These are phyloP conservation scores for Drosophila eohydei DNA, from an alignment of 2,888 invertebrate species.

Conservation along the genomic window DNA sequence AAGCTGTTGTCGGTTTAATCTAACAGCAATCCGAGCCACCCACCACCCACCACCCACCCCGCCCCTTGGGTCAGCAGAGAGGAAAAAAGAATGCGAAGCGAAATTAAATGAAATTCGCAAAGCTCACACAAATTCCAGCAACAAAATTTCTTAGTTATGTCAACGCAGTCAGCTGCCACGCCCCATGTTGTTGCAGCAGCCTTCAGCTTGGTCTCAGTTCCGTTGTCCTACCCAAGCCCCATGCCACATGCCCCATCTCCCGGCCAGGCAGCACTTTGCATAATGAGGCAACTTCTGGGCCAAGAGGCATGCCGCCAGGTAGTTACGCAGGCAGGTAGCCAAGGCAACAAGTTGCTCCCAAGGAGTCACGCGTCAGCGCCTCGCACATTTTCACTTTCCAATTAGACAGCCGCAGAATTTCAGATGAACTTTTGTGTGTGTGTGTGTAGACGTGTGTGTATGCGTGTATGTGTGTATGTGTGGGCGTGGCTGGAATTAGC, in stretches of 20 bases:
- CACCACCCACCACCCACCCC: not conserved
- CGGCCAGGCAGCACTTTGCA: constrained; percentile 63
- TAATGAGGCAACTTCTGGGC: constrained; percentile 67
- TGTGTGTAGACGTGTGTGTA: not conserved
- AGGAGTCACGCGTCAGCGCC: constrained; percentile 75
- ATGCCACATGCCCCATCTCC: not conserved
- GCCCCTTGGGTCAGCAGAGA: constrained; percentile 38
- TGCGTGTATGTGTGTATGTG: not conserved
- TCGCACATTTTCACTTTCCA: constrained; percentile 72
- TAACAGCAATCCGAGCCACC: constrained; percentile 36
- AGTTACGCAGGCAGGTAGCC: constrained; percentile 35
- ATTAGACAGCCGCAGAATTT: constrained; percentile 65
- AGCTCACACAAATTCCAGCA: constrained; percentile 53
- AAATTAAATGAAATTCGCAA: constrained; percentile 67
- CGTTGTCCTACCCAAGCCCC: not conserved
- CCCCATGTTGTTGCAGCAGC: not conserved
- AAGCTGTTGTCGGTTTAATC: constrained; percentile 49
- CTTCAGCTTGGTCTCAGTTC: not conserved
- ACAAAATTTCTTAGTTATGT: constrained; percentile 38
- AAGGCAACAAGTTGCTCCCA: constrained; percentile 73
- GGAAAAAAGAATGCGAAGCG: constrained; percentile 16
- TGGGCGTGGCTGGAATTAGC: constrained; percentile 39
- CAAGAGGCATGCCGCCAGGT: constrained; percentile 33
- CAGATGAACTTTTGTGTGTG: constrained; percentile 18
- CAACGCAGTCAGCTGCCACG: constrained; percentile 28